phyloP scores from a whole-genome alignment of 30 jellyfish, hydroid and myxozoan genomes.

The Hydractinia symbiolongicarpus region DNA sequence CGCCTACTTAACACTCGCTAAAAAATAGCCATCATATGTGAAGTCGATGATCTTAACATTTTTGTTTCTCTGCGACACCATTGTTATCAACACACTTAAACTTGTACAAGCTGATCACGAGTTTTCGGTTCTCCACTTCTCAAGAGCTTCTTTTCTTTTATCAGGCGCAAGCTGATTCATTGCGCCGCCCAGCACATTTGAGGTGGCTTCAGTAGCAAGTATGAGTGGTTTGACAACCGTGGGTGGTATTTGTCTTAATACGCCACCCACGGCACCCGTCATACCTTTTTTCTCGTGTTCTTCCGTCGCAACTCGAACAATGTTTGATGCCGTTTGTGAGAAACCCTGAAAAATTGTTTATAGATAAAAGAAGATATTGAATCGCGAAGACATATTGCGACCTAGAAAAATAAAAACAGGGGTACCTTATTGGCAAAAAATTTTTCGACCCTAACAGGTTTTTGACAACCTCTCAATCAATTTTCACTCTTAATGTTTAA shows the following conservation, averaged over 20 bases:
- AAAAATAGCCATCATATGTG: too few relatives aligned
- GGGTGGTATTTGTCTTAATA: slow-evolving; percentile 96
- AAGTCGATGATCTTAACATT: too few relatives aligned
- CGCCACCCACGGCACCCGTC: slow-evolving; percentile 99
- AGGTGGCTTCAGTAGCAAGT: slow-evolving; percentile 96
- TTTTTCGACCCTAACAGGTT: too few relatives aligned
- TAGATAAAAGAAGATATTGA: too few relatives aligned
- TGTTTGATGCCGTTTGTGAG: slow-evolving; percentile 75
- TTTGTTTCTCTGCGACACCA: too few relatives aligned
- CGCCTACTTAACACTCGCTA: too few relatives aligned
- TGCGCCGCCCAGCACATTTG: slow-evolving; percentile 98
- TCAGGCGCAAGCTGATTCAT: slow-evolving; percentile 94
- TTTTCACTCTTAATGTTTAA: too few relatives aligned
- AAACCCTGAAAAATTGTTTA: slow-evolving; percentile 53
- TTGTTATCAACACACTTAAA: too few relatives aligned
- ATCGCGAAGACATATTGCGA: too few relatives aligned
- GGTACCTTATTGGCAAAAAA: too few relatives aligned
- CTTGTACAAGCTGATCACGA: neutral
- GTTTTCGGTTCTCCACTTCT: slow-evolving; percentile 68
- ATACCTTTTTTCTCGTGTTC: slow-evolving; percentile 97
- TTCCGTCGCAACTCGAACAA: slow-evolving; percentile 91
- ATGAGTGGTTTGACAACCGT: slow-evolving; percentile 92
- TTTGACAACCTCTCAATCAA: too few relatives aligned
- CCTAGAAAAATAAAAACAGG: too few relatives aligned
- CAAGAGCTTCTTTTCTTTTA: slow-evolving; percentile 83